Percentiles rank a stretch among this genome's conserved stretches.
Conservation (phyloP, 2,888 invertebrate species). For the Hoplodrina ambigua region DNA sequence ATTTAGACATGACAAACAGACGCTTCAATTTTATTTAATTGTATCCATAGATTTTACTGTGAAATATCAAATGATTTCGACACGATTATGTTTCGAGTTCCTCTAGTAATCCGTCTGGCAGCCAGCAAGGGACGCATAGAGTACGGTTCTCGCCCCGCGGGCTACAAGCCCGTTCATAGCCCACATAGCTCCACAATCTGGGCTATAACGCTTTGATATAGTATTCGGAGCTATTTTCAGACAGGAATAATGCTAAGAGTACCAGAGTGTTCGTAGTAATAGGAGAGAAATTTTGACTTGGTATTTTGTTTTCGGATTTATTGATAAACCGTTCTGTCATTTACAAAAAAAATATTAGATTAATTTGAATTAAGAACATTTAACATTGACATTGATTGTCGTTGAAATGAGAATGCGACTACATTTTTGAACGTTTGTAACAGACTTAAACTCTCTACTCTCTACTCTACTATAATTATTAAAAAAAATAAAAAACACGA, state of each 20-base stretch:
- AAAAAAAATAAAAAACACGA: too few relatives aligned
- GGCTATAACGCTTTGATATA: constrained; percentile 54
- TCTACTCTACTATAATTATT: too few relatives aligned
- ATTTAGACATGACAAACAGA: too few relatives aligned
- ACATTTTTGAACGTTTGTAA: too few relatives aligned
- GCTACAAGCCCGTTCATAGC: constrained; percentile 54
- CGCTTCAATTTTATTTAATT: too few relatives aligned
- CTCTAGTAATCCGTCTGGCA: constrained; percentile 43
- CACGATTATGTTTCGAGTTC: constrained; percentile 44
- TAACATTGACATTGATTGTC: too few relatives aligned
- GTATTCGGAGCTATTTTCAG: constrained; percentile 48
- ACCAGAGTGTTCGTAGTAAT: constrained; percentile 32
- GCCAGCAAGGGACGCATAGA: constrained; percentile 65
- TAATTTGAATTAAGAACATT: too few relatives aligned
- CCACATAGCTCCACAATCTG: constrained; percentile 50
- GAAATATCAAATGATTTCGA: neutral
- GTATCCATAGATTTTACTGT: too few relatives aligned
- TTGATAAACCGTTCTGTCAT: neutral
- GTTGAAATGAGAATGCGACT: too few relatives aligned
- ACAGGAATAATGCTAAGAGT: constrained; percentile 40
- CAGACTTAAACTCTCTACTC: too few relatives aligned
- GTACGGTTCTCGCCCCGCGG: constrained; percentile 65
- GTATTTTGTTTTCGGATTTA: constrained; percentile 23
- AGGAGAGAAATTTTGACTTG: constrained; percentile 13
- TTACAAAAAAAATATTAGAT: neutral